These are phyloP conservation scores for Sciaenops ocellatus DNA, from an alignment of 2,797 vertebrate species.

Conservation along the genomic window DNA sequence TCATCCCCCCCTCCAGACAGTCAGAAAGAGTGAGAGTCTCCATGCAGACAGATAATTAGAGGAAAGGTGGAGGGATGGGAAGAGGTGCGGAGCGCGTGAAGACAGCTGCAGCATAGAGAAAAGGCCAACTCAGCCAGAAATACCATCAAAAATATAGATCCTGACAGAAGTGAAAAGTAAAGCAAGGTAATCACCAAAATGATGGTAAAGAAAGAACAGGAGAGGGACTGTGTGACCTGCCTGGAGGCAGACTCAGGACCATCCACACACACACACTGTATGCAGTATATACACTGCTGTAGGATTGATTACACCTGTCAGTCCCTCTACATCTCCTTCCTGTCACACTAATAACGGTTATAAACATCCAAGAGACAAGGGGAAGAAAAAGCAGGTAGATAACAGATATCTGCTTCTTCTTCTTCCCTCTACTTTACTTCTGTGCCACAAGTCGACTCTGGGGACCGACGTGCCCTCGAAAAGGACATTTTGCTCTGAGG, in stretches of 20 bases:
- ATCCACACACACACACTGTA: background rate
- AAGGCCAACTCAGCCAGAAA: constrained; percentile 39
- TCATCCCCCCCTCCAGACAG: constrained; percentile 31
- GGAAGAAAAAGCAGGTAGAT: constrained; percentile 10
- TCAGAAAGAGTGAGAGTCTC: constrained; percentile 33
- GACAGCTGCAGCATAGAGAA: constrained; percentile 36
- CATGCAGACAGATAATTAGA: constrained; percentile 62
- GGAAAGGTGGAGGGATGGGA: constrained; percentile 21
- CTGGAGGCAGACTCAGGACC: constrained; percentile 28
- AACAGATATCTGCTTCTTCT: constrained; percentile 3
- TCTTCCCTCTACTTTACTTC: background rate
- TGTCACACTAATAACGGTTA: constrained; percentile 45
- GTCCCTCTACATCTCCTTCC: constrained; percentile 25
- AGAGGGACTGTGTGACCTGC: constrained; percentile 18
- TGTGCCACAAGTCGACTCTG: background rate
- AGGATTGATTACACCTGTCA: constrained; percentile 39
- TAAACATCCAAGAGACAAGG: constrained; percentile 20
- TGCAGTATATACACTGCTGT: background rate
- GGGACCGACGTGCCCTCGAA: background rate
- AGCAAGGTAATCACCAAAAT: constrained; percentile 33
- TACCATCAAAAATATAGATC: constrained; percentile 26
- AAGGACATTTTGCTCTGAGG: constrained; percentile 35
- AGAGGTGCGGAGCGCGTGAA: constrained; percentile 10
- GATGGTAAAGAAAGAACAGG: constrained; percentile 16
- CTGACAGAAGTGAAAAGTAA: constrained; percentile 37